Evolutionary conservation across 1,140 invertebrate genomes (phyloP), one percentile per base, ranked within the genome.

Genomic region (Eueides isabella): DNA sequence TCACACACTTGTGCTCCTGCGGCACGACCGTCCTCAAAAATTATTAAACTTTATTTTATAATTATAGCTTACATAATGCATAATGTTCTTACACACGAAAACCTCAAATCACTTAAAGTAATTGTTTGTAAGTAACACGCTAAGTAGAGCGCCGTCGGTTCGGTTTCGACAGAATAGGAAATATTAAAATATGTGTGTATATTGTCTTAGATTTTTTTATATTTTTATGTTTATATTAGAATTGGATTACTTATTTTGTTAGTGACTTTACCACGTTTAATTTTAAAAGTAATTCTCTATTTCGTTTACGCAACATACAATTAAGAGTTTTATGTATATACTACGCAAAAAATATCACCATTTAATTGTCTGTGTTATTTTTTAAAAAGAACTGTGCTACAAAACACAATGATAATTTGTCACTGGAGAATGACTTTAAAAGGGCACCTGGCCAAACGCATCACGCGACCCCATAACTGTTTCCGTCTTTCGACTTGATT

Each of bases 341-440:
- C n/a, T 29, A 55, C 67, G 19, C 61, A 74, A 69, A 73, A 74
- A 83, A 78, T 80, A 79, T 75, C 80, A 85, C 77, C 75, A 31
- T 81, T 85, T 84, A 83, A 81, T 80, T 71, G 74, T 67, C 35
- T 73, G 82, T 83, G 74, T 86, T 65, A 31, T 23, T 23, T 55
- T 11, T 2, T 26, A 55, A 11, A 26, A 55, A 23, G 23, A 55
- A 2, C 19, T 73, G 71, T 55, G 65, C 72, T 82, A 79, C 76
- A 82, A 77, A 82, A 84, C 76, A 89, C 80, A 88, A 89, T 85
- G 85, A 87, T 85, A 86, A 91, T 90, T 90, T 90, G 87, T 91
- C 88, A 91, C 80, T 81, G 72, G 67, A 79, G 77, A 80, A 78
- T 85, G 81, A 85, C 81, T 84, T 75, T 55, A 65, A 64, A 74